phyloP scores from a whole-genome alignment of 2,888 invertebrate species.

The Vanessa cardui region DNA sequence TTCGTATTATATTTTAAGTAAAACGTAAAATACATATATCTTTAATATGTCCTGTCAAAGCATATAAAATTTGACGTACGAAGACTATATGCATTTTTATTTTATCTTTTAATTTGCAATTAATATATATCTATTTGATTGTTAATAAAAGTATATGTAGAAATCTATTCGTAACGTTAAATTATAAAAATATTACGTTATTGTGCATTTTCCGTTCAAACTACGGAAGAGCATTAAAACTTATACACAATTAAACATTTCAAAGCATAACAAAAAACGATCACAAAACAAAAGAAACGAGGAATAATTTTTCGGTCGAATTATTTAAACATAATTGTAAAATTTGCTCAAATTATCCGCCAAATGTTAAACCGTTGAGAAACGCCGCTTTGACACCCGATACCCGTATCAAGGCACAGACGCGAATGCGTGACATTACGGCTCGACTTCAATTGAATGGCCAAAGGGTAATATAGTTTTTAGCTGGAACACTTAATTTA shows the following conservation, averaged over 20 bases:
- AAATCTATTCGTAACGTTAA: too few species aligned
- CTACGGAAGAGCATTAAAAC: not conserved
- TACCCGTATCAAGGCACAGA: slow-evolving; percentile 50
- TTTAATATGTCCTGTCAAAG: too few species aligned
- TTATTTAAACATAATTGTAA: slow-evolving; percentile 52
- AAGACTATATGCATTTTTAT: too few species aligned
- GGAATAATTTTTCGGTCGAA: slow-evolving; percentile 41
- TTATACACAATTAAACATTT: not conserved
- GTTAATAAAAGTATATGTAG: too few species aligned
- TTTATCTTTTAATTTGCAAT: too few species aligned
- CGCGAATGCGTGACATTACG: slow-evolving; percentile 32
- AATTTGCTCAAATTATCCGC: slow-evolving; percentile 70
- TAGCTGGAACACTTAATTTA: slow-evolving; percentile 9
- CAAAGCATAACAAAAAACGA: not conserved
- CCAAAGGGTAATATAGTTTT: slow-evolving; percentile 14
- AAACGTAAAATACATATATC: too few species aligned
- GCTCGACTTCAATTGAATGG: slow-evolving; percentile 19
- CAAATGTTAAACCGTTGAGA: slow-evolving; percentile 50
- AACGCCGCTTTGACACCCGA: slow-evolving; percentile 64
- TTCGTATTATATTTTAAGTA: too few species aligned
- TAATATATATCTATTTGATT: too few species aligned
- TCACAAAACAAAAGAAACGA: not conserved
- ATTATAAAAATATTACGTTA: too few species aligned
- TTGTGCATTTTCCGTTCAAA: too few species aligned
- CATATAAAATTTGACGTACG: too few species aligned